Evolutionary conservation across 2,113 vertebrate species (phyloP).

Genomic region (Ceyx melanurus): DNA sequence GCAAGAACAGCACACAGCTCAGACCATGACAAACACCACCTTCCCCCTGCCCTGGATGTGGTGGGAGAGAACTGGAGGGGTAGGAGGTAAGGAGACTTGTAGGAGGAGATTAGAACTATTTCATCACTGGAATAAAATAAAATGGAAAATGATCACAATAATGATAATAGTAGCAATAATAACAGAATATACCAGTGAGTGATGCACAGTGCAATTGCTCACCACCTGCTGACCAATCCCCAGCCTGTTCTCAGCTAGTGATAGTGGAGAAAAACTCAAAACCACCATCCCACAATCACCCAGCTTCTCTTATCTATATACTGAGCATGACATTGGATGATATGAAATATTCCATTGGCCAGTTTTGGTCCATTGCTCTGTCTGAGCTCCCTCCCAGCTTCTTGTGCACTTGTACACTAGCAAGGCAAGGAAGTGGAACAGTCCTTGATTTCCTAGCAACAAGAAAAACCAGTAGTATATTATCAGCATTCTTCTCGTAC

Average conservation of each 20-base stretch:
- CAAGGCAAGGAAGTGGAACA: not conserved
- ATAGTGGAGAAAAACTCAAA: not conserved
- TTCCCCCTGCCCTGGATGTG: not conserved
- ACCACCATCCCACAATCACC: not conserved
- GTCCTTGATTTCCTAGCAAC: not conserved
- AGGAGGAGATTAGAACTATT: not conserved
- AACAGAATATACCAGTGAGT: not conserved
- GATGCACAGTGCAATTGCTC: not conserved
- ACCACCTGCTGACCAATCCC: not conserved
- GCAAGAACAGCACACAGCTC: rapidly evolving
- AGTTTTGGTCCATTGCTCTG: not conserved
- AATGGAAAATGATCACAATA: not conserved
- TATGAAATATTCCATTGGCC: not conserved
- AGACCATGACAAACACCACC: not conserved
- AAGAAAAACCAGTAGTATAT: not conserved
- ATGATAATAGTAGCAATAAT: not conserved
- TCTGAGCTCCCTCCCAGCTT: not conserved
- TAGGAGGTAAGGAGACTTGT: not conserved
- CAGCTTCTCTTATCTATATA: not conserved
- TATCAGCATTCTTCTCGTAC: not conserved
- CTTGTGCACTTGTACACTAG: not conserved
- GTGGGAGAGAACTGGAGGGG: not conserved
- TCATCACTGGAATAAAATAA: not conserved
- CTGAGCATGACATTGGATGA: not conserved
- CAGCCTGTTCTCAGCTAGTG: not conserved